phyloP scores from a whole-genome alignment of 2,113 vertebrate genomes.

The Catagonus wagneri region DNA sequence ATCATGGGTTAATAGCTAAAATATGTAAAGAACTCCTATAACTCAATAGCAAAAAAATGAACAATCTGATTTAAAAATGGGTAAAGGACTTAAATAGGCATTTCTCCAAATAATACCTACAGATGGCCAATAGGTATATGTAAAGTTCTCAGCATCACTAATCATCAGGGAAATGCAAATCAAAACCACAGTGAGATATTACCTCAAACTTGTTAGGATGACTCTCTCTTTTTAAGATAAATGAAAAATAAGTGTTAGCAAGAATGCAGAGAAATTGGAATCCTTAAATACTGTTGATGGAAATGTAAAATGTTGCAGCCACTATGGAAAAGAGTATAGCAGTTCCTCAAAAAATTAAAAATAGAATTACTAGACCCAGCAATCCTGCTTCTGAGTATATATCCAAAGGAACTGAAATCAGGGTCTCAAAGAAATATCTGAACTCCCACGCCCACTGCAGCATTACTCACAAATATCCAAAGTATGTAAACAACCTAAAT shows the following conservation, averaged over 20 bases:
- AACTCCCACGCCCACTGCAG: not conserved
- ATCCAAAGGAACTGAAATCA: not conserved
- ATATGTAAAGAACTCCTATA: not conserved
- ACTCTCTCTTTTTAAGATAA: not conserved
- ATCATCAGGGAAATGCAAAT: not conserved
- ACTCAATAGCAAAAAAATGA: not conserved
- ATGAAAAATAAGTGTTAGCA: not conserved
- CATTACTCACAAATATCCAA: not conserved
- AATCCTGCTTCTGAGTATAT: not conserved
- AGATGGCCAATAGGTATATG: not conserved
- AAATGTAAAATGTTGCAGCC: not conserved
- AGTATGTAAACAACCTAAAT: not conserved
- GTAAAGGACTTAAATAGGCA: not conserved
- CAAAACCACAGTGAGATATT: not conserved
- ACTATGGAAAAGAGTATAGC: not conserved
- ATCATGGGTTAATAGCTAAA: not conserved
- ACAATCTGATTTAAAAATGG: not conserved
- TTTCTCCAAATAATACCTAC: not conserved
- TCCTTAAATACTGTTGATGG: not conserved
- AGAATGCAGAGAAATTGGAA: not conserved
- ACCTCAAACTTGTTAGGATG: not conserved
- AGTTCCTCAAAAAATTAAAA: slow-evolving; percentile 10
- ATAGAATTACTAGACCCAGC: not conserved
- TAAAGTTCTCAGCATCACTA: not conserved
- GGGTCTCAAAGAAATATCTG: not conserved